Evolutionary conservation across 2,113 vertebrate genomes (phyloP).

Genomic region (Ornithorhynchus anatinus): DNA sequence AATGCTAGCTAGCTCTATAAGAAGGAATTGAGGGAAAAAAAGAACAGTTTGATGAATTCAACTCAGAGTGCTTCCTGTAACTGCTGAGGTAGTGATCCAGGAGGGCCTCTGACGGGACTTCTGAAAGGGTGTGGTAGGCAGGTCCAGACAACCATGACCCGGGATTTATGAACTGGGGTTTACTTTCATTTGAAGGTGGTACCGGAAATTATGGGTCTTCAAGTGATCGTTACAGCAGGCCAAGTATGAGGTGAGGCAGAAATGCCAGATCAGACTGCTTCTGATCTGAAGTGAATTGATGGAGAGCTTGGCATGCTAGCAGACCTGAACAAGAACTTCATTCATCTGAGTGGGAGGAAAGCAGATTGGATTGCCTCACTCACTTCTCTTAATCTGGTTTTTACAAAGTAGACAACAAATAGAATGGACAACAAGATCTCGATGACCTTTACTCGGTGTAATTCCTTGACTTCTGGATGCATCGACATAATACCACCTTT

Average conservation of each 20-base stretch:
- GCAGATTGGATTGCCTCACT: background rate
- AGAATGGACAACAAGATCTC: background rate
- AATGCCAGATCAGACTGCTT: slow-evolving; percentile 2
- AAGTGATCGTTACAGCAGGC: background rate
- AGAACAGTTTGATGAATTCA: background rate
- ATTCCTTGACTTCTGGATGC: background rate
- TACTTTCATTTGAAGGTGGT: slow-evolving; percentile 25
- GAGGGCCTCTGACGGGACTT: slow-evolving; percentile 2
- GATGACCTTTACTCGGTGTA: too few relatives aligned
- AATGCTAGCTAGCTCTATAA: background rate
- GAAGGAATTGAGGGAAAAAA: background rate
- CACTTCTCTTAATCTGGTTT: background rate
- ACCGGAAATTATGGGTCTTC: slow-evolving; percentile 16
- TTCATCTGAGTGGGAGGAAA: background rate
- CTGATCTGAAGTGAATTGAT: slow-evolving; percentile 3
- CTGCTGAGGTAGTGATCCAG: background rate
- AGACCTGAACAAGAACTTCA: slow-evolving; percentile 20
- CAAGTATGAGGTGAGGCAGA: slow-evolving; percentile 28
- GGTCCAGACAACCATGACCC: background rate
- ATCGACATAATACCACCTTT: background rate
- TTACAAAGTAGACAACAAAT: background rate
- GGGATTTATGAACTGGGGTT: slow-evolving; percentile 15
- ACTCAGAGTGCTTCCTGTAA: background rate
- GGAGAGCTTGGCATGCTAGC: slow-evolving; percentile 15
- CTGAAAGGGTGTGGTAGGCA: background rate